phyloP scores from a whole-genome alignment of 2,797 vertebrate species.

The Cyprinella venusta region DNA sequence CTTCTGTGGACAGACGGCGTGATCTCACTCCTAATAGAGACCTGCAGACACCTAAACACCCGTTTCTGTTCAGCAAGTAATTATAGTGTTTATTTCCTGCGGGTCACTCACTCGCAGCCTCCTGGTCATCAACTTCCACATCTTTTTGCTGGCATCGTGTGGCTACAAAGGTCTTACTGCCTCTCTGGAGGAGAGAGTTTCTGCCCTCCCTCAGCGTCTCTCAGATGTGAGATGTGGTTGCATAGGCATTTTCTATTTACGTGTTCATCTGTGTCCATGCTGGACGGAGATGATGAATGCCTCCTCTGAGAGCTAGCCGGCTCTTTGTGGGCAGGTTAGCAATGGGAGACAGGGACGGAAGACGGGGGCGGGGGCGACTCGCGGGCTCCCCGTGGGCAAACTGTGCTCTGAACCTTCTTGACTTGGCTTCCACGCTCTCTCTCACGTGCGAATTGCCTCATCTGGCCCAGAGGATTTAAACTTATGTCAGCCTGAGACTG shows the following conservation, averaged over 20 bases:
- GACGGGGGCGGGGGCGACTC: conserved; percentile 64
- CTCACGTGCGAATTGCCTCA: conserved; percentile 69
- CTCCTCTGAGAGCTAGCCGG: conserved; percentile 65
- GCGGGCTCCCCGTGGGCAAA: conserved; percentile 61
- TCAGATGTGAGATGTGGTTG: conserved; percentile 73
- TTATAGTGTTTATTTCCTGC: conserved; percentile 58
- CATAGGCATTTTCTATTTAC: conserved; percentile 73
- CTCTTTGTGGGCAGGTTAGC: conserved; percentile 66
- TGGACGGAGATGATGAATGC: conserved; percentile 71
- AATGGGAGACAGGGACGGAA: conserved; percentile 59
- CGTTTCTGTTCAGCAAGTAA: conserved; percentile 56
- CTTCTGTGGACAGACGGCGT: conserved; percentile 69
- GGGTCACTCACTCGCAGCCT: conserved; percentile 56
- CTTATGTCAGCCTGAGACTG: conserved; percentile 68
- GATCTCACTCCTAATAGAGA: conserved; percentile 69
- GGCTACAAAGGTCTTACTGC: conserved; percentile 49
- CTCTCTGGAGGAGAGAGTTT: conserved; percentile 57
- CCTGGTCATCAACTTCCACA: conserved; percentile 60
- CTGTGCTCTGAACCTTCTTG: conserved; percentile 63
- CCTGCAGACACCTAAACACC: conserved; percentile 54
- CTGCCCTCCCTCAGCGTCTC: conserved; percentile 68
- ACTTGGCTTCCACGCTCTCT: conserved; percentile 64
- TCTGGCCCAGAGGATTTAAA: conserved; percentile 70
- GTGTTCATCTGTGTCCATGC: conserved; percentile 62
- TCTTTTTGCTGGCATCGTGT: conserved; percentile 46